Base-by-base conservation (phyloP, 2,888 invertebrate species). In the Apodemia mormo region DNA sequence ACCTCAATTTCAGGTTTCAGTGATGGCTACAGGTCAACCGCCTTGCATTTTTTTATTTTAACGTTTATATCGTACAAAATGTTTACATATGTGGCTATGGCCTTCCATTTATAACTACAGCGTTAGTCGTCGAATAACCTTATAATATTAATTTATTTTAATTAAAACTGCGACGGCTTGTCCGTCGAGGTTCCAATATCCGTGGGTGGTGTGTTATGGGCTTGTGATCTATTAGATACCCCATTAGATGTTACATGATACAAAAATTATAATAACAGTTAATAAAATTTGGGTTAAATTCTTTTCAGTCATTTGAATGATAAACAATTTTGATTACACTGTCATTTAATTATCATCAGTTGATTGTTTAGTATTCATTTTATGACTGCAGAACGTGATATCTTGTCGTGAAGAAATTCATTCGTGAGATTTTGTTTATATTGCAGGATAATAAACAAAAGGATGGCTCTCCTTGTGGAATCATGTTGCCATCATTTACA, bases 111-210 rank as follows among this genome's bases (percentile, higher is more conserved):
- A 22, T 1, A n/a, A 54, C 22, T 22, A 22, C 5, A 54, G 54
- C 2, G 45, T n/a, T 22, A 30, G 9, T 58, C 58, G 0, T 58
- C 9, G 10, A 67, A 70, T 72, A 70, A 68, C 70, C 75, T 75
- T 75, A 78, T 78, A 74, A 72, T 72, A 61, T 75, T 77, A 79
- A 79, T 80, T 77, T 77, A 79, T 79, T 80, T 77, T 80, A 79
- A 80, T 80, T 80, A 80, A 75, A 78, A 76, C 74, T 75, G 77
- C 58, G 58, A 67, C 45, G 68, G 69, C 64, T 65, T 22, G 72
- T 69, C 70, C 58, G 65, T 45, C 10, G 10, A 58, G 9, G 10
- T 30, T 30, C 29, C 30, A 68, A 61, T 75, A 2, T 29, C 70
- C 72, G 77, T 79, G 79, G 79, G 78, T 76, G 79, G 78, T 78